Base-by-base conservation (phyloP, 2,113 vertebrate species). In the Crocuta crocuta region DNA sequence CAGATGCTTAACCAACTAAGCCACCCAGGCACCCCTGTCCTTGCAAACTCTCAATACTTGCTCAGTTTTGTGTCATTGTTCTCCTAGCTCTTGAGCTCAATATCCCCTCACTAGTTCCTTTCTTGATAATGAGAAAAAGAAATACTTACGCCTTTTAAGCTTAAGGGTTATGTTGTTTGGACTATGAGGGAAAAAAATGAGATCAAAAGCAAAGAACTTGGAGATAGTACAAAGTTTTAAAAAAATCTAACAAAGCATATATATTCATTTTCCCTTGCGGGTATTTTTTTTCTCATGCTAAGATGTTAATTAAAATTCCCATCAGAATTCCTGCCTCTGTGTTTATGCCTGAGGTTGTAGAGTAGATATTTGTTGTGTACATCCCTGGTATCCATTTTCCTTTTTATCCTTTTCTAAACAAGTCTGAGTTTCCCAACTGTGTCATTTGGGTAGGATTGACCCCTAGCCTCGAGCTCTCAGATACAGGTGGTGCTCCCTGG, bases 301-400 rank as follows among this genome's bases (percentile, higher is more conserved):
- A 96, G 76, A 83, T 65, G 24, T 74, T 97, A 90, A 96, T 97
- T 95, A 97, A 96, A 94, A 94, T 84, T 53, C 53, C 89, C 89
- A 76, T 96, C 97, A 84, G 70, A 91, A 93, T 94, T 95, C 53
- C 71, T 92, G 79, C 61, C 58, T 90, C 58, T 91, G 74, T 97
- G 94, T 96, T 96, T 83, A 88, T 95, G 85, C 94, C 95, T 70
- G 81, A 94, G 97, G 81, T 80, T 61, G 45, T 7, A 80, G 48
- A 45, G 19, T 68, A 48, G n/a, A 26, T 74, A 90, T 93, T 91
- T 88, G 31, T 84, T 88, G 65, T 24, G 70, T 55, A 93, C 17
- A 24, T 88, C 45, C 31, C 33, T 94, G 71, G 90, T 33, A 88
- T 84, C 11, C 17, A 83, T 74, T 89, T 85, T 39, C 43, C 28